Evolutionary conservation across 2,113 vertebrate genomes (phyloP).

Genomic region (Mustelus asterias): DNA sequence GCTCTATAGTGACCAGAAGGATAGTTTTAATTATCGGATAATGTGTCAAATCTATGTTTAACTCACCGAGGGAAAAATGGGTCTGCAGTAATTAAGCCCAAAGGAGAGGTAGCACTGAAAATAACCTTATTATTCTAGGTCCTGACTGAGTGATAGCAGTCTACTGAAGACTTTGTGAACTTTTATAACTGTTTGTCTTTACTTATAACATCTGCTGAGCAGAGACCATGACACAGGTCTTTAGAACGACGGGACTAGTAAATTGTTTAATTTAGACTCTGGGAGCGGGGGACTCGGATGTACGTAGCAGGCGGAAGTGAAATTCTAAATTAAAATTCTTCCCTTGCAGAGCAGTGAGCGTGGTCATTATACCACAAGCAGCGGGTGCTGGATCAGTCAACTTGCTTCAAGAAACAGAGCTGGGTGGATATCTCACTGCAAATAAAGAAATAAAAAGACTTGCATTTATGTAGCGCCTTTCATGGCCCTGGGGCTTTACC

Average conservation of each 20-base stretch:
- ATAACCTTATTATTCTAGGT: not conserved
- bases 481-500: too few relatives aligned
- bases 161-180: not conserved
- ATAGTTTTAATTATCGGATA: not conserved
- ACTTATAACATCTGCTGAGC: not conserved
- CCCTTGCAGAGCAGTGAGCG: not conserved
- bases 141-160: not conserved
- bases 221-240: not conserved
- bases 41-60: not conserved
- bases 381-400: not conserved
- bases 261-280: not conserved
- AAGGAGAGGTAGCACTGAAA: not conserved
- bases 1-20: not conserved
- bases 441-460: not conserved
- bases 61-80: not conserved
- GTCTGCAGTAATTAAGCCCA: not conserved
- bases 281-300: not conserved
- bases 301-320: not conserved
- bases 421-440: not conserved
- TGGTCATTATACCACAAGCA: not conserved
- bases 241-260: not conserved
- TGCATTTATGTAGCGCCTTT: not conserved
- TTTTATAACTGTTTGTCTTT: not conserved
- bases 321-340: not conserved
- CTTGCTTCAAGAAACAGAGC: not conserved